Conservation (phyloP, 2,797 vertebrate genomes). For the Thamnophis elegans region DNA sequence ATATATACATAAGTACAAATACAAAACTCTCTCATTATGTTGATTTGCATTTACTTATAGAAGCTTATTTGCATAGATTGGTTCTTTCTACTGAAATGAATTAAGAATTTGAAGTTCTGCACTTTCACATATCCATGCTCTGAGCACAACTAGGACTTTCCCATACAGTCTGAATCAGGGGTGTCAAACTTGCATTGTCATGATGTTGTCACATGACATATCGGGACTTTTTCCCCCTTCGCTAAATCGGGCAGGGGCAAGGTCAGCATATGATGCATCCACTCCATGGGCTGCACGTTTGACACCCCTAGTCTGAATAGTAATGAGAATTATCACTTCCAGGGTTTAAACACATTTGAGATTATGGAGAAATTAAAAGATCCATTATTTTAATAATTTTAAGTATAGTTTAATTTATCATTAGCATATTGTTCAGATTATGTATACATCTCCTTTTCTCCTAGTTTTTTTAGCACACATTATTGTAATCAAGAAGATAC, state of each 20-base stretch:
- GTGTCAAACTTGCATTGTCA: too few relatives aligned
- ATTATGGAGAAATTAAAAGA: background rate
- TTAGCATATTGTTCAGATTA: background rate
- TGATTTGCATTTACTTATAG: background rate
- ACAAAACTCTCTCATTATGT: background rate
- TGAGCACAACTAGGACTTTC: background rate
- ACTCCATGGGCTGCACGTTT: too few relatives aligned
- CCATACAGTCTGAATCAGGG: background rate
- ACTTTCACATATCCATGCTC: background rate
- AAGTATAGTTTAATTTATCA: background rate
- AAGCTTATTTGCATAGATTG: background rate
- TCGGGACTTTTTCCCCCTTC: too few relatives aligned
- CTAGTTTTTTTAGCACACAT: background rate
- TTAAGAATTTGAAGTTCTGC: background rate
- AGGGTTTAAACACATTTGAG: background rate
- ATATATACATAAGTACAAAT: background rate
- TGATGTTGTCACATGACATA: too few relatives aligned
- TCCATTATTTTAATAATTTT: background rate
- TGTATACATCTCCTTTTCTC: background rate
- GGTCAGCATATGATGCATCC: too few relatives aligned
- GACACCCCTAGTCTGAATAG: background rate
- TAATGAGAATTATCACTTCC: background rate
- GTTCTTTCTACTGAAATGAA: background rate
- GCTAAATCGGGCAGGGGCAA: too few relatives aligned
- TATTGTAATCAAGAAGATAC: background rate